Evolutionary conservation across 2,113 vertebrate genomes (phyloP).

Genomic region (Poecilia latipinna): DNA sequence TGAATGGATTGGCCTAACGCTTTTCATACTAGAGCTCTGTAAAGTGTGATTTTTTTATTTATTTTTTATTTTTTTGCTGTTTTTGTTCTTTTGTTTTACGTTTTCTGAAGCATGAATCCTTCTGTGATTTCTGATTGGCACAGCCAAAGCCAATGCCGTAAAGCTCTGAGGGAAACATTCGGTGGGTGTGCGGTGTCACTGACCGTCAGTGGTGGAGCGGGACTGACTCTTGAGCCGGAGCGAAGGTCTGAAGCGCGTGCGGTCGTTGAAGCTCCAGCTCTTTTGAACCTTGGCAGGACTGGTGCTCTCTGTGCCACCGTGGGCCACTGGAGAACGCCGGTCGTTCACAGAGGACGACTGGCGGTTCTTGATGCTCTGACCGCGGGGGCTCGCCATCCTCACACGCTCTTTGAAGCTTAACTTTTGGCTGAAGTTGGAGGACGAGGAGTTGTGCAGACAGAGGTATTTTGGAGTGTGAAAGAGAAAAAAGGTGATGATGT

Average conservation of each 20-base stretch:
- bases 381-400: constrained; percentile 95
- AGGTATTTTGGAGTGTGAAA: neutral
- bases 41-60: too few species aligned
- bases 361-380: constrained; percentile 92
- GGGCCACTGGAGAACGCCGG: constrained; percentile 88
- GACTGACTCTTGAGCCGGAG: constrained; percentile 95
- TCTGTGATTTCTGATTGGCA: too few species aligned
- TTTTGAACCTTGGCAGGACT: constrained; percentile 97
- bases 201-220: constrained; percentile 89
- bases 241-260: constrained; percentile 93
- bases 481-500: neutral
- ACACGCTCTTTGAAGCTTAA: constrained; percentile 95
- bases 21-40: too few species aligned
- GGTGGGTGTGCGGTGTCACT: neutral
- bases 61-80: too few species aligned
- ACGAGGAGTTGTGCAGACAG: neutral
- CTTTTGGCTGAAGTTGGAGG: constrained; percentile 86
- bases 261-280: constrained; percentile 99
- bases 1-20: too few species aligned
- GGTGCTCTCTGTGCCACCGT: constrained; percentile 84
- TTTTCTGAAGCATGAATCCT: too few species aligned
- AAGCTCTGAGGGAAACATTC: neutral
- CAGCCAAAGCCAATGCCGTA: neutral
- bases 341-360: constrained; percentile 89
- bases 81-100: too few species aligned